phyloP scores from a whole-genome alignment of 1,140 invertebrate genomes.

The Dolichoris vasculosae region DNA sequence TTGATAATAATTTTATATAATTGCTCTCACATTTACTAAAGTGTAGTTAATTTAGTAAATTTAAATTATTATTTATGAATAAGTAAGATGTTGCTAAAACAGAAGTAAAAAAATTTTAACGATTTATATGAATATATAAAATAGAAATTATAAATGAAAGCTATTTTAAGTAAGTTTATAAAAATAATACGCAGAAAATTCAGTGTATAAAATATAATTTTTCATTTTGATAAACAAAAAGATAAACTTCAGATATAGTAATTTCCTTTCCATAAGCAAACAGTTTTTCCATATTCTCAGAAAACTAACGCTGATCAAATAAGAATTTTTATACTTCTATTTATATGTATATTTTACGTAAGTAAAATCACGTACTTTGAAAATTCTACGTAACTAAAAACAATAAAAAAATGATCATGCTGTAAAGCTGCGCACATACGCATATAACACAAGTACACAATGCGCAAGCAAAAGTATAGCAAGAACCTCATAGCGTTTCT shows the following conservation, averaged over 20 bases:
- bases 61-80: no score
- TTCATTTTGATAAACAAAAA: neutral
- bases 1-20: no score
- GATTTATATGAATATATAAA: no score
- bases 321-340: slow-evolving; percentile 1
- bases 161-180: neutral
- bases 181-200: neutral
- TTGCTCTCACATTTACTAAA: no score
- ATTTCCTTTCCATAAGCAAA: neutral
- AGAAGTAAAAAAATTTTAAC: no score
- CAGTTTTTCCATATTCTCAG: neutral
- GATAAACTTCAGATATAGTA: neutral
- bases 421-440: slow-evolving; percentile 1
- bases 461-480: neutral
- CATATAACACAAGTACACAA: neutral
- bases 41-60: no score
- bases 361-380: neutral
- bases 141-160: no score
- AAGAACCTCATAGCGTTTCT: neutral
- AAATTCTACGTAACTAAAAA: slow-evolving; percentile 8
- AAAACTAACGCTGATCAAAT: neutral
- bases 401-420: slow-evolving; percentile 41
- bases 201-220: neutral
- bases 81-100: no score
- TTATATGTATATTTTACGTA: neutral